These are phyloP conservation scores for Synaphobranchus kaupii DNA, from an alignment of 2,797 vertebrate species.

Conservation along the genomic window DNA sequence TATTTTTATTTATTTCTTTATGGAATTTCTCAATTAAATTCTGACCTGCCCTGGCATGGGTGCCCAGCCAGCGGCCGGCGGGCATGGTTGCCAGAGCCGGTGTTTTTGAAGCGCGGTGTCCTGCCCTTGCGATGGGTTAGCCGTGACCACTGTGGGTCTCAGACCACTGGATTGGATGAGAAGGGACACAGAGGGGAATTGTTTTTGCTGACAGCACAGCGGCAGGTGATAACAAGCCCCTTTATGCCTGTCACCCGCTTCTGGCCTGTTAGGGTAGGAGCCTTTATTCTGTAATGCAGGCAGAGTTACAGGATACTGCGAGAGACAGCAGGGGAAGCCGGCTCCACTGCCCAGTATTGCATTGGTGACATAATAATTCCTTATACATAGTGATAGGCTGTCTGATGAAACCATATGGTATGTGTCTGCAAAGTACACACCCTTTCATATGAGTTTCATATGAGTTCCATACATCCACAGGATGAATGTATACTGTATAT, in stretches of 20 bases:
- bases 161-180: constrained; percentile 7
- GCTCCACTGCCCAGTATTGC: neutral
- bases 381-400: neutral
- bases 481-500: neutral
- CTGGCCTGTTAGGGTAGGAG: constrained; percentile 7
- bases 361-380: neutral
- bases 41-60: neutral
- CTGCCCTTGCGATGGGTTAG: constrained; percentile 4
- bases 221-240: constrained; percentile 25
- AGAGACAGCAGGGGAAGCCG: neutral
- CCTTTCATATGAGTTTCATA: too few relatives aligned
- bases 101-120: neutral
- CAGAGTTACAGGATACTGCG: neutral
- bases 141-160: neutral
- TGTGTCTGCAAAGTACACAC: neutral
- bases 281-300: neutral
- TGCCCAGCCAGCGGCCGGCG: neutral
- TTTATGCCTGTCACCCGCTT: constrained; percentile 25
- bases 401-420: neutral
- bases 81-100: neutral
- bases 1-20: neutral
- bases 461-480: neutral
- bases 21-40: neutral
- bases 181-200: constrained; percentile 15
- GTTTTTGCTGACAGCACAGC: constrained; percentile 18